Percentiles rank a stretch among this genome's conserved stretches.
phyloP scores from a whole-genome alignment of 2,113 vertebrate genomes.

The Poecile atricapillus region DNA sequence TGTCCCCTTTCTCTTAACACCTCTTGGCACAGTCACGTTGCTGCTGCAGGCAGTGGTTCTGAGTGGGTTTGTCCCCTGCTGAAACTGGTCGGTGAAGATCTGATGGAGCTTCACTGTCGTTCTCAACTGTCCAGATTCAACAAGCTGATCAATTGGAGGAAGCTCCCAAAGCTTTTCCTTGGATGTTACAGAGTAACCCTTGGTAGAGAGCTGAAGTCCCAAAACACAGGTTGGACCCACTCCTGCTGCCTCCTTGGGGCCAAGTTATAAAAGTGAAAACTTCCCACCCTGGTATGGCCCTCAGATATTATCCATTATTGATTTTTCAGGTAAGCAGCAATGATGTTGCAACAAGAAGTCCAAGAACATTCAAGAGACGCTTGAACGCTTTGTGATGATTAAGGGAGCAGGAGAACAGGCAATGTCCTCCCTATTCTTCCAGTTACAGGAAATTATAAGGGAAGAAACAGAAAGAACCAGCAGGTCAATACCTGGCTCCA shows the following conservation, averaged over 20 bases:
- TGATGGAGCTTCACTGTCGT: neutral
- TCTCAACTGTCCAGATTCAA: neutral
- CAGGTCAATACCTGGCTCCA: neutral
- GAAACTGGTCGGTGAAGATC: neutral
- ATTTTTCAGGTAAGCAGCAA: neutral
- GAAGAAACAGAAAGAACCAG: neutral
- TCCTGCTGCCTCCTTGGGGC: neutral
- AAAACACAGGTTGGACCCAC: neutral
- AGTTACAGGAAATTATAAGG: neutral
- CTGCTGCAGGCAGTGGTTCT: neutral
- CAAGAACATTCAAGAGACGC: neutral
- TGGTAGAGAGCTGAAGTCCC: neutral
- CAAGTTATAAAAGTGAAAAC: neutral
- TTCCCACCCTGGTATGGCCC: neutral
- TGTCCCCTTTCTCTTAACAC: neutral
- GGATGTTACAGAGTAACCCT: neutral
- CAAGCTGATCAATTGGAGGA: neutral
- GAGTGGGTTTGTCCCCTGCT: neutral
- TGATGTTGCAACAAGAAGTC: neutral
- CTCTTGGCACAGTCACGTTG: rapidly evolving
- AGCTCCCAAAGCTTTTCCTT: neutral
- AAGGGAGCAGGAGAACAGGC: neutral
- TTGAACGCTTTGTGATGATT: neutral
- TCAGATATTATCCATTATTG: neutral
- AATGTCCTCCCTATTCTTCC: neutral